Base-by-base conservation (phyloP, 2,113 vertebrate species). In the Oryzias curvinotus region DNA sequence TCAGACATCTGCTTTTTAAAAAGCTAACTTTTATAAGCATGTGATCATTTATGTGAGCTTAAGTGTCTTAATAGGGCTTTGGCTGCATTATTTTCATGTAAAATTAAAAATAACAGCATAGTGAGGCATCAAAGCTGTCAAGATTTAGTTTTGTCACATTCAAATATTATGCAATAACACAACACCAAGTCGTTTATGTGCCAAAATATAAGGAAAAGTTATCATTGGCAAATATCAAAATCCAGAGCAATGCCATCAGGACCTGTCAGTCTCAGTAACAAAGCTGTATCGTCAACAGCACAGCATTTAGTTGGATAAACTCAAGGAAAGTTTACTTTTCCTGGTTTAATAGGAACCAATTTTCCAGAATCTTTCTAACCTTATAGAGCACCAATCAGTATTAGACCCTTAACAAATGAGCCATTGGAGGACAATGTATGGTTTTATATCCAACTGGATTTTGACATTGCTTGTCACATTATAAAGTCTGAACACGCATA, bases 381-480 rank as follows among this genome's bases (percentile, higher is more conserved):
- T 77, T 68, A 80, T 77, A 75, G 71, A 63, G 53, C 47, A 69
- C 54, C 54, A 68, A 57, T 77, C 62, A 74, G 66, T 42, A 74
- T 83, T 77, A 76, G 51, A 70, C 42, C 67, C 36, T 66, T 78
- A 57, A 81, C 66, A 80, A 80, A 86, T 82, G 67, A 86, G 82
- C 79, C 78, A 82, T 60, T 74, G 81, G 72, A 77, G 68, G 55
- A 77, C 59, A 55, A 53, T 75, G 86, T 53, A 81, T 18, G 63
- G 60, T 70, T 80, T 84, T 60, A 77, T 83, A 72, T 82, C 84
- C 77, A 71, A 73, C 75, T 53, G 49, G 79, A 85, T 79, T 84
- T 82, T 88, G 87, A 88, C 89, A 83, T 74, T 83, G 60, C 64
- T 80, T 85, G 86, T 87, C 87, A 88, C 86, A 85, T 89, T 90